Evolutionary conservation across 2,113 vertebrate species (phyloP), one percentile per base, ranked within the genome.

Genomic region (Pygoscelis adeliae): DNA sequence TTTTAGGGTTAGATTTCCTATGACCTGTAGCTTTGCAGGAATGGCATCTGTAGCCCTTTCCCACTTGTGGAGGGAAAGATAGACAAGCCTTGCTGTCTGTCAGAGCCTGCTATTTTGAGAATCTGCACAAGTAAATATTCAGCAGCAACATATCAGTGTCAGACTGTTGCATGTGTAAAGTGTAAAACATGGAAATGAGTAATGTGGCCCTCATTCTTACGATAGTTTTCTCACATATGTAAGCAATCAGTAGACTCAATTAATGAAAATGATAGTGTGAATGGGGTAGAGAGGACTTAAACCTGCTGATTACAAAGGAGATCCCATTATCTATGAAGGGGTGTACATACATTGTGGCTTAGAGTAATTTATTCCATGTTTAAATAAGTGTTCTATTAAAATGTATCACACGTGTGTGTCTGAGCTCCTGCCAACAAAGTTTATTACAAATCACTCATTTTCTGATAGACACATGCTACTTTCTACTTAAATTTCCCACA

Each of bases 341-440:
- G 38, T 83, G 49, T 83, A 70, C 81, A 79, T 49, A 63, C 11
- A 23, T 53, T 77, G 62, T 91, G 73, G 62, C 73, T 98, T 95
- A 90, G 50, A 94, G 85, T 90, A 93, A 95, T 96, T 97, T 96
- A 93, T 91, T 95, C 59, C 50, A 53, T 93, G 53, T 97, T 98
- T 96, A 86, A 74, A 47, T 96, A 95, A 93, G 70, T 85, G 62
- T 95, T 87, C 77, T 96, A 90, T 89, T 92, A 73, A 95, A 90
- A 96, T 92, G 85, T 73, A 49, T 56, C 92, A 94, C 46, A 83
- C 61, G 29, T 93, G 80, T 95, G 87, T 90, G 65, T 95, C 74
- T 96, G 92, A 98, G 95, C 36, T 95, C n/a, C 91, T 97, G 97
- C 97, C 93, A 98, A 97, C 67, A 98, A 92, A 88, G 95, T 96